Percentiles rank a stretch among this genome's conserved stretches.
phyloP scores from a whole-genome alignment of 2,113 vertebrate species.

The Fregata magnificens region DNA sequence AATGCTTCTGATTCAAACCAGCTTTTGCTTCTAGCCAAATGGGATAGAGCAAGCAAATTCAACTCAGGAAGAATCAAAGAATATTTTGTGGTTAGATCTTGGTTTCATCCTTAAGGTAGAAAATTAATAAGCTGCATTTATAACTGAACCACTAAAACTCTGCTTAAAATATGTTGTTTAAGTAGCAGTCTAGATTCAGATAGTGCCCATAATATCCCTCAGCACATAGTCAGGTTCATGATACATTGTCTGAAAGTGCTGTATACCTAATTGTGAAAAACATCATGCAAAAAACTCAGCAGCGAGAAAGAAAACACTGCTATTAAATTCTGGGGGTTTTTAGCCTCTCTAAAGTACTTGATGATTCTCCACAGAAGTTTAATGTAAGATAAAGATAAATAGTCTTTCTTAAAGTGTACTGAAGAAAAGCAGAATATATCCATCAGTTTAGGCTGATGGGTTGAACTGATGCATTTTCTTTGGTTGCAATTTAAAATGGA shows the following conservation, averaged over 20 bases:
- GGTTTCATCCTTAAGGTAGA: not conserved
- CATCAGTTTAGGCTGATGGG: not conserved
- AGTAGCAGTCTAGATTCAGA: not conserved
- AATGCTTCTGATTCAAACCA: not conserved
- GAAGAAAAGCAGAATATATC: not conserved
- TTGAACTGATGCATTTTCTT: not conserved
- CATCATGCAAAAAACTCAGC: not conserved
- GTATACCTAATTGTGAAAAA: not conserved
- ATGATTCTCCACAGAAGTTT: not conserved
- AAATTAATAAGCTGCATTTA: not conserved
- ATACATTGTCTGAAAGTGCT: not conserved
- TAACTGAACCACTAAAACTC: not conserved
- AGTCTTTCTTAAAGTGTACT: not conserved
- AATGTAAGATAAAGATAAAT: not conserved
- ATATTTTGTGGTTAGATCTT: not conserved
- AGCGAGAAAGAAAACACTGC: not conserved
- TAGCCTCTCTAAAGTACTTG: not conserved
- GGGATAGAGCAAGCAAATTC: not conserved
- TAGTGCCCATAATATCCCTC: not conserved
- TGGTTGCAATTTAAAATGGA: not conserved
- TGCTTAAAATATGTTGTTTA: not conserved
- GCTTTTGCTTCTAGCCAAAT: not conserved
- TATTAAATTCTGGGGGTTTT: not conserved
- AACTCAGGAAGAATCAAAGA: not conserved
- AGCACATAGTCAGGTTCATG: not conserved